phyloP scores from a whole-genome alignment of 2,888 invertebrate species.

The Slavum lentiscoides region DNA sequence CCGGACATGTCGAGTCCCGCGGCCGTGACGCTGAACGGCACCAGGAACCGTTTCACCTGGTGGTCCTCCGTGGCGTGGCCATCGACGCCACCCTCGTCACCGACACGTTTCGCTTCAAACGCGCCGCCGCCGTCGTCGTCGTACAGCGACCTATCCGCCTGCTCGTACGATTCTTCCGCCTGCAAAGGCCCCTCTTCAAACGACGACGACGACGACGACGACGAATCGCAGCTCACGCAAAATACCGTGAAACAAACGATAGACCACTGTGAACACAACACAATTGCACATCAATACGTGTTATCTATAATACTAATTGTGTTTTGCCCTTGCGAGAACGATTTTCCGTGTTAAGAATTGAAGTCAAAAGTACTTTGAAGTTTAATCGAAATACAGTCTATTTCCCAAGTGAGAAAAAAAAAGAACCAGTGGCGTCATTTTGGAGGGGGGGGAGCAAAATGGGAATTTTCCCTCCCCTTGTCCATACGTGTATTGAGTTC shows the following conservation, averaged over 20 bases:
- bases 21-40: background rate
- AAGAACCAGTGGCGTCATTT: no score
- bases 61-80: background rate
- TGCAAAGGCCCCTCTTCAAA: slow-evolving; percentile 6
- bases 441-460: no score
- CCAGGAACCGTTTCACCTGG: slow-evolving; percentile 13
- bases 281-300: background rate
- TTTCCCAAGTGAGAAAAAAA: no score
- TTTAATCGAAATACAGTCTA: no score
- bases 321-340: no score
- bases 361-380: no score
- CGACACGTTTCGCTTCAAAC: background rate
- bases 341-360: no score
- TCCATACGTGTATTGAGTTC: no score
- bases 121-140: slow-evolving; percentile 8
- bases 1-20: background rate
- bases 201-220: slow-evolving; percentile 17
- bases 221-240: slow-evolving; percentile 1
- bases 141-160: background rate
- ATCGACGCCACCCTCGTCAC: background rate
- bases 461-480: no score
- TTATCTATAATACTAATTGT: no score
- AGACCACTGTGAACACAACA: slow-evolving; percentile 15
- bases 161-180: slow-evolving; percentile 20
- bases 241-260: slow-evolving; percentile 26